Conservation (phyloP, 1,140 invertebrate species). For the Nomia melanderi region DNA sequence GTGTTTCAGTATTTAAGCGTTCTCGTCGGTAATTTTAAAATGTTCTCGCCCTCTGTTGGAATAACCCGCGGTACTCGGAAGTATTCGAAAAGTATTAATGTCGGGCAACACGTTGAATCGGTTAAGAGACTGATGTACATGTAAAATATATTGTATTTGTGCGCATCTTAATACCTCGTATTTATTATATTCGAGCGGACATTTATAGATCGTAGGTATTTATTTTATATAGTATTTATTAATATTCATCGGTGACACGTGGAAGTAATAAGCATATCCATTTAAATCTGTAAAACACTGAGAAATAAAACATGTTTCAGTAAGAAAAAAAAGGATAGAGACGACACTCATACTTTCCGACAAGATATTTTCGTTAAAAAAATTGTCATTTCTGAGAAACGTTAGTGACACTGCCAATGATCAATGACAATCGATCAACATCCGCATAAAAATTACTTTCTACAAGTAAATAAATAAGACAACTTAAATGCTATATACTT, state of each 20-base stretch:
- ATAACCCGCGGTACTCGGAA: constrained; percentile 7
- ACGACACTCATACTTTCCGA: background rate
- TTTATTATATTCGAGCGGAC: constrained; percentile 14
- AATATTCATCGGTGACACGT: constrained; percentile 10
- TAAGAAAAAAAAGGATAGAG: background rate
- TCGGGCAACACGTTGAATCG: background rate
- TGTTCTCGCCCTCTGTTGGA: background rate
- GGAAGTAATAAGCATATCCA: constrained; percentile 8
- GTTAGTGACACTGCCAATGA: too few relatives aligned
- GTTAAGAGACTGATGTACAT: constrained; percentile 31
- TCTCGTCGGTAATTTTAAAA: background rate
- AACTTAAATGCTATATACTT: constrained; percentile 31
- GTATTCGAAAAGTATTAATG: constrained; percentile 36
- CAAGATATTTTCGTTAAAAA: constrained; percentile 6
- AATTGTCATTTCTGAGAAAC: too few relatives aligned
- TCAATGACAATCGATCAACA: background rate
- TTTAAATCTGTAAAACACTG: constrained; percentile 3
- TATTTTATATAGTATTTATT: constrained; percentile 48
- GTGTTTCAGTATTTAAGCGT: constrained; percentile 23
- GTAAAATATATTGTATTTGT: constrained; percentile 17
- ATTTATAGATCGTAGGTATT: constrained; percentile 17
- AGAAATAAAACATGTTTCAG: background rate
- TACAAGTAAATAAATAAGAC: constrained; percentile 26
- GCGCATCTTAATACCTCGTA: background rate
- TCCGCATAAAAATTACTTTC: constrained; percentile 12